These are phyloP conservation scores for Philotrypesis tridentata DNA, from an alignment of 1,140 invertebrate genomes.

Conservation along the genomic window DNA sequence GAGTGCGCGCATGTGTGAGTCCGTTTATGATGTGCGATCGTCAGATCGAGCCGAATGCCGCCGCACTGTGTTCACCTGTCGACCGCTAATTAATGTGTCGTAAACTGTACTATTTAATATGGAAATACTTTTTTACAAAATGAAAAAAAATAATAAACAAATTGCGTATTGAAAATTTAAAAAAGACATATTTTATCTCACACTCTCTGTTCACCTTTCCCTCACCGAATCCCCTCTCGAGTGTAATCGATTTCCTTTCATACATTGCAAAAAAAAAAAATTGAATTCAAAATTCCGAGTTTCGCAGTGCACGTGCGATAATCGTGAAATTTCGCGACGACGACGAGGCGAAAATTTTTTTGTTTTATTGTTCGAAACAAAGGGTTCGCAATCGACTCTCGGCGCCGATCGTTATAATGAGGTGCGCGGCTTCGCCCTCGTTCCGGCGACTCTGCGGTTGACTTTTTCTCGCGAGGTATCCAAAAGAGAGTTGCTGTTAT, in stretches of 20 bases:
- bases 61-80: conserved; percentile 64
- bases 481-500: conserved; percentile 14
- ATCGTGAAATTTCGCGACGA: too few species aligned
- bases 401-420: neutral
- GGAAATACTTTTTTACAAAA: conserved; percentile 48
- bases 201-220: neutral
- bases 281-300: too few species aligned
- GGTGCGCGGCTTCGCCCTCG: conserved; percentile 46
- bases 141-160: conserved; percentile 7
- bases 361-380: too few species aligned
- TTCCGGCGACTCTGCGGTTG: conserved; percentile 36
- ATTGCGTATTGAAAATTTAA: conserved; percentile 5
- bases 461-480: neutral
- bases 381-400: neutral
- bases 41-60: conserved; percentile 48
- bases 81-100: conserved; percentile 60
- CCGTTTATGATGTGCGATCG: conserved; percentile 42
- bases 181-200: neutral
- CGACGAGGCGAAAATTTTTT: too few species aligned
- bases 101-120: conserved; percentile 57
- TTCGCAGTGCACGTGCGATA: too few species aligned
- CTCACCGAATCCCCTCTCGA: neutral
- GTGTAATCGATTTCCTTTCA: too few species aligned
- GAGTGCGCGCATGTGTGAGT: conserved; percentile 34
- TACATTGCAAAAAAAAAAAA: too few species aligned